A percentile compares a stretch with the other conserved stretches of the same genome.
Evolutionary conservation across 2,797 vertebrate species (phyloP).

Genomic region (Pempheris klunzingeri): DNA sequence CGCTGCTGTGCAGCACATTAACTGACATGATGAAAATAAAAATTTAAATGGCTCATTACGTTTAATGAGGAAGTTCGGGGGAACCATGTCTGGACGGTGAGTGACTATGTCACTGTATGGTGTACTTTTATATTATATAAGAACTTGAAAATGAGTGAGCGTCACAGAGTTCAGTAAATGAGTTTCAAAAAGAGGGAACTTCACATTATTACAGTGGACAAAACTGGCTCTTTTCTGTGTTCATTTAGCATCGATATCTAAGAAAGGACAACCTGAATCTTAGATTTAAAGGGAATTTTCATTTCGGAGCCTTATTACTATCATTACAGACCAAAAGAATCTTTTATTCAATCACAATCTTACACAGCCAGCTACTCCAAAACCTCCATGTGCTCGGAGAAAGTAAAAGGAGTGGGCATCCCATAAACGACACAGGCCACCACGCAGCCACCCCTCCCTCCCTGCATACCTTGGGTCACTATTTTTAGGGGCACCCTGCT

Average conservation of each 20-base stretch:
- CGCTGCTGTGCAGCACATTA: neutral
- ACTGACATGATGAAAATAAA: slow-evolving; percentile 32
- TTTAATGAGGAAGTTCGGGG: slow-evolving; percentile 34
- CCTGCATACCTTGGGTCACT: slow-evolving; percentile 78
- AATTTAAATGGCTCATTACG: slow-evolving; percentile 34
- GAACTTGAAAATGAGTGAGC: slow-evolving; percentile 17
- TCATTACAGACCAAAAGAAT: neutral
- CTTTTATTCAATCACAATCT: slow-evolving; percentile 32
- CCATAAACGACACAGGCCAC: slow-evolving; percentile 73
- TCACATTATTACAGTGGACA: neutral
- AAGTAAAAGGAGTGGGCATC: slow-evolving; percentile 62
- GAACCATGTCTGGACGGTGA: slow-evolving; percentile 14
- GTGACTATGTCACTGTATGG: slow-evolving; percentile 11
- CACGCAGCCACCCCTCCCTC: slow-evolving; percentile 55
- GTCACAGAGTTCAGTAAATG: slow-evolving; percentile 13
- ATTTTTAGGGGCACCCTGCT: slow-evolving; percentile 82
- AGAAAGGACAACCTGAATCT: slow-evolving; percentile 1
- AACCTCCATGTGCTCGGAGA: slow-evolving; percentile 48
- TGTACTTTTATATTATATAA: slow-evolving; percentile 11
- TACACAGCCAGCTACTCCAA: slow-evolving; percentile 27
- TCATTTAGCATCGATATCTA: slow-evolving; percentile 2
- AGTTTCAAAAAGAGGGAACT: slow-evolving; percentile 18
- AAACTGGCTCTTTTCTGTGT: neutral
- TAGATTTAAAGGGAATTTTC: neutral
- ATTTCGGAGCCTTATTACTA: neutral